Conservation (phyloP, 2,888 invertebrate genomes). For the Choreutis nemorana region DNA sequence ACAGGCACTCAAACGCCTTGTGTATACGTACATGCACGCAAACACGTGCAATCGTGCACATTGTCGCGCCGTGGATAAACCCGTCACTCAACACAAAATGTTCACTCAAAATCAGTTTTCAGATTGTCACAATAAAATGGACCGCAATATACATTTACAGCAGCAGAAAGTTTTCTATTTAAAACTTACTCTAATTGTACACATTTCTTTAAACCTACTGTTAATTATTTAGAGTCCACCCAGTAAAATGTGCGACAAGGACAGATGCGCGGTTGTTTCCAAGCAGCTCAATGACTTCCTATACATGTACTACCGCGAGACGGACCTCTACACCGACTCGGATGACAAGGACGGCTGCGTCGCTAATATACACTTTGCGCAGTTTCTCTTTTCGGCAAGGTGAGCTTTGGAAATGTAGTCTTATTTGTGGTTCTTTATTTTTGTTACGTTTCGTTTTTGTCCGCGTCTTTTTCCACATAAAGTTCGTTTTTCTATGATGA, state of each 20-base stretch:
- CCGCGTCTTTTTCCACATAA: no score
- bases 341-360: conserved; percentile 70
- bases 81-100: no score
- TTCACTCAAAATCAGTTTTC: no score
- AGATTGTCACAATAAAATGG: no score
- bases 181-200: not conserved
- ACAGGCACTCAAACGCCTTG: no score
- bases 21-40: no score
- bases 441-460: no score
- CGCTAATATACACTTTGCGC: conserved; percentile 54
- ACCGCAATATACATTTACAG: not conserved
- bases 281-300: conserved; percentile 86
- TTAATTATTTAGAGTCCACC: conserved; percentile 66
- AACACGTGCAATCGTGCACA: no score
- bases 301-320: conserved; percentile 83
- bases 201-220: not conserved
- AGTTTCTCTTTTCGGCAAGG: conserved; percentile 57
- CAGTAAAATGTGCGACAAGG: conserved; percentile 78
- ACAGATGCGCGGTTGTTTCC: conserved; percentile 83
- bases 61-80: no score
- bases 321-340: conserved; percentile 77
- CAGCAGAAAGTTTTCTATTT: not conserved
- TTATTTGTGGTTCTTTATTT: no score
- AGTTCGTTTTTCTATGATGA: no score
- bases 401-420: no score